Conservation (phyloP, 2,113 vertebrate genomes). For the Cacatua alba region DNA sequence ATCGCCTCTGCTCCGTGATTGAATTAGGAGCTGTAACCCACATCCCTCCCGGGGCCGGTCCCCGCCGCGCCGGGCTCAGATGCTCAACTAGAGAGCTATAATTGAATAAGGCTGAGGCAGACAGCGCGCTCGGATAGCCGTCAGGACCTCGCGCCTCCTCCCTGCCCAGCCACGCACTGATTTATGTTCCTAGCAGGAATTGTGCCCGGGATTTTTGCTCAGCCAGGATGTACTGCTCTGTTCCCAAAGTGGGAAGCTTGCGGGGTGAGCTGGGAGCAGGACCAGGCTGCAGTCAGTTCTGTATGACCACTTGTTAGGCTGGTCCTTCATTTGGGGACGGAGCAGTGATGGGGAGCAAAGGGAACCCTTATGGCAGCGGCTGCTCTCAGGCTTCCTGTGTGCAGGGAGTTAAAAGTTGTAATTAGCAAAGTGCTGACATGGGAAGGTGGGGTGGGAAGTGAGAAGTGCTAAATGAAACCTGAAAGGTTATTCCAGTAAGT, state of each 20-base stretch:
- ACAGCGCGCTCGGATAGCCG: not conserved
- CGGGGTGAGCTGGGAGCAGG: not conserved
- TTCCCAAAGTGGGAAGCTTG: not conserved
- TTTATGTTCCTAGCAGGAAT: not conserved
- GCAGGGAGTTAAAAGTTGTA: not conserved
- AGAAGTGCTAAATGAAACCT: conserved; percentile 44
- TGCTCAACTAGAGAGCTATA: conserved; percentile 26
- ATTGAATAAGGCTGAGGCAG: conserved; percentile 44
- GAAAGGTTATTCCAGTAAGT: conserved; percentile 61
- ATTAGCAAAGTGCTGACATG: conserved; percentile 35
- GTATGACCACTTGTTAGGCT: not conserved
- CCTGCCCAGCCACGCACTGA: not conserved
- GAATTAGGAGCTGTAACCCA: conserved; percentile 50
- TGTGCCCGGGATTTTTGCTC: not conserved
- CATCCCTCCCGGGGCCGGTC: not conserved
- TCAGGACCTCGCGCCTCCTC: conserved; percentile 28
- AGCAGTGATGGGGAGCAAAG: not conserved
- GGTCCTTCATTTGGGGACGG: not conserved
- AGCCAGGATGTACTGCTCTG: not conserved
- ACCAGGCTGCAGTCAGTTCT: fast-evolving
- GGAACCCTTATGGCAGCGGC: not conserved
- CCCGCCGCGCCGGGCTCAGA: not conserved
- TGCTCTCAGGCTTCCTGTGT: not conserved
- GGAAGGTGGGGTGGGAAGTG: conserved; percentile 15
- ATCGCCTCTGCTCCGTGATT: conserved; percentile 12